A percentile compares a stretch with the other conserved stretches of the same genome.
phyloP scores from a whole-genome alignment of 2,888 invertebrate genomes.

The Meganola albula region DNA sequence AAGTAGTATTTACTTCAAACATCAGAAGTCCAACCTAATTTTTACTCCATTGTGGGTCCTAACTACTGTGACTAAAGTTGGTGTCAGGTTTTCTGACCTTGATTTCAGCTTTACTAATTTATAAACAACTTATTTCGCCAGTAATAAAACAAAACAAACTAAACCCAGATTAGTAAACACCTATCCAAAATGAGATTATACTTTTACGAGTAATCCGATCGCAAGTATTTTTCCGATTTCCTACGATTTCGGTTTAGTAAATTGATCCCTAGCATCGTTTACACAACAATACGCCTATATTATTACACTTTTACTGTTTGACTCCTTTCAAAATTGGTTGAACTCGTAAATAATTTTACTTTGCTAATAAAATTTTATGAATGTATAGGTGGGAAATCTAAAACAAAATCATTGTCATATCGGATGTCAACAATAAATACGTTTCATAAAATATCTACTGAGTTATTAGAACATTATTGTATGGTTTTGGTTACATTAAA shows the following conservation, averaged over 20 bases:
- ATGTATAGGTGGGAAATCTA: constrained; percentile 22
- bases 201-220: constrained; percentile 41
- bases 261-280: constrained; percentile 32
- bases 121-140: too few relatives aligned
- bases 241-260: constrained; percentile 41
- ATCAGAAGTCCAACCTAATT: too few relatives aligned
- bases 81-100: too few relatives aligned
- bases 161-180: constrained; percentile 49
- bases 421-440: constrained; percentile 39
- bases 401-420: too few relatives aligned
- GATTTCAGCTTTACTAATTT: too few relatives aligned
- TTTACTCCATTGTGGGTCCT: too few relatives aligned
- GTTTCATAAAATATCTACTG: constrained; percentile 54
- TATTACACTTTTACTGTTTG: constrained; percentile 20
- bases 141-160: too few relatives aligned
- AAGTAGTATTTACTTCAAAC: too few relatives aligned
- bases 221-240: constrained; percentile 35
- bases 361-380: constrained; percentile 52
- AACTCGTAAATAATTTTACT: constrained; percentile 41
- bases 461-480: too few relatives aligned
- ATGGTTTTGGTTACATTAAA: too few relatives aligned
- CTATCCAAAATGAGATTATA: constrained; percentile 54
- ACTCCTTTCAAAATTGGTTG: constrained; percentile 23
- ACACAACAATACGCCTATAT: constrained; percentile 25
- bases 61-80: too few relatives aligned